Evolutionary conservation across 2,797 vertebrate genomes (phyloP), one percentile per base, ranked within the genome.

Genomic region (Falco peregrinus): DNA sequence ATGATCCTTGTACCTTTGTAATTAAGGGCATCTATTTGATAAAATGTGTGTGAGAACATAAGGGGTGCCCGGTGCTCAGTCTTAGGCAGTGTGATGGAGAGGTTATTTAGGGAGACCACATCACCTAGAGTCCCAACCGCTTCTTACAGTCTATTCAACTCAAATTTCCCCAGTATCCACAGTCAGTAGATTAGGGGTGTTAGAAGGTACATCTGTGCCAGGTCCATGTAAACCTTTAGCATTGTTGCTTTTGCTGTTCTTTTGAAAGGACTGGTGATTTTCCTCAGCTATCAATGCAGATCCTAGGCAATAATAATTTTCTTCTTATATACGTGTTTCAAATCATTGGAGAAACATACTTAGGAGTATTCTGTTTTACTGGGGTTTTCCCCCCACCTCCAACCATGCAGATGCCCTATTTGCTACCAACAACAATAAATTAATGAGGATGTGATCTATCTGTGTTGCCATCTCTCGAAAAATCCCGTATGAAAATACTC

Each of bases 371-470:
- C 39, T 76, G 6, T 10, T 69, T 80, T 76, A 5, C 41, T 56
- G 22, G 29, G 1, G 25, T 37, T 64, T n/a, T 61, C 6, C 12
- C 15, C 4, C 13, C 1, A 1, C 39, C 39, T n/a, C 26, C 12
- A 68, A 11, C 24, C 19, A 20, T 57, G 41, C 48, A 48, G 65
- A 39, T 73, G 37, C 18, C 39, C 33, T 39, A 4, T 63, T 86
- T 81, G 45, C 71, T 78, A 20, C 39, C 64, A 85, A 28, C 16
- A 65, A 25, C 39, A 45, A 6, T 80, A 61, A 69, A 82, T 57
- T 33, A 76, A 19, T 35, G 77, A 84, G 33, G 24, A 28, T 80
- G 21, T 81, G 29, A 20, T 84, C 6, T 67, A 59, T 67, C 43
- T 4, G 1, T 45, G 18, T 84, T 71, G 28, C 45, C 8, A 4